Conservation (phyloP, 2,888 invertebrate genomes). For the Cheilosia urbana region DNA sequence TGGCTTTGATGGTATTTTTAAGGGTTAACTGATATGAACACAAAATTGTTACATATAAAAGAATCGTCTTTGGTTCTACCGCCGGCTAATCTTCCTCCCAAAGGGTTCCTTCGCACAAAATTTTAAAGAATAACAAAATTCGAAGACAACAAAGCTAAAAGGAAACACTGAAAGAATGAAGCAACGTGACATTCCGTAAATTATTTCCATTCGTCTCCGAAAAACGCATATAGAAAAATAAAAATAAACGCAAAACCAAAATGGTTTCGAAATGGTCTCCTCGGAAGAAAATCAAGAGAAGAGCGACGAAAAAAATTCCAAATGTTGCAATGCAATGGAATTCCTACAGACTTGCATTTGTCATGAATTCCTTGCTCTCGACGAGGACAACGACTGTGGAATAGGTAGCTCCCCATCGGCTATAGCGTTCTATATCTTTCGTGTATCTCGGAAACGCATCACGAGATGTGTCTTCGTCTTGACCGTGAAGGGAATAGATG, state of each 20-base stretch:
- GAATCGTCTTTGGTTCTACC: conserved; percentile 38
- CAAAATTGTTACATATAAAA: conserved; percentile 24
- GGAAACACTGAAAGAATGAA: conserved; percentile 71
- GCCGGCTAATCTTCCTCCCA: conserved; percentile 23
- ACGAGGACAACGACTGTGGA: conserved; percentile 54
- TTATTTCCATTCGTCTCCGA: conserved; percentile 59
- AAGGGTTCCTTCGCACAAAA: conserved; percentile 30
- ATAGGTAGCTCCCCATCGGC: conserved; percentile 35
- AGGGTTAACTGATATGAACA: conserved; percentile 40
- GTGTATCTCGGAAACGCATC: conserved; percentile 51
- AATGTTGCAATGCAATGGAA: conserved; percentile 74
- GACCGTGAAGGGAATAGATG: conserved; percentile 67
- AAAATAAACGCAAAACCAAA: conserved; percentile 56
- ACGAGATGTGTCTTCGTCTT: conserved; percentile 57
- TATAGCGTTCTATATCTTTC: conserved; percentile 22
- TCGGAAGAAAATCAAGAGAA: conserved; percentile 42
- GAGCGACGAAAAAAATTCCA: conserved; percentile 36
- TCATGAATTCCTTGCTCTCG: conserved; percentile 66
- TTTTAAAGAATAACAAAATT: neutral
- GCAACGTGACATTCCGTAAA: conserved; percentile 75
- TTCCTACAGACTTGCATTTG: conserved; percentile 71
- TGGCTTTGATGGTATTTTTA: conserved; percentile 6
- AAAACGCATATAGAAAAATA: conserved; percentile 46
- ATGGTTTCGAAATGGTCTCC: conserved; percentile 42
- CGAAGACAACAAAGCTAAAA: conserved; percentile 10